Evolutionary conservation across 1,140 invertebrate species (phyloP).

Genomic region (Dinothrombium tinctorium): DNA sequence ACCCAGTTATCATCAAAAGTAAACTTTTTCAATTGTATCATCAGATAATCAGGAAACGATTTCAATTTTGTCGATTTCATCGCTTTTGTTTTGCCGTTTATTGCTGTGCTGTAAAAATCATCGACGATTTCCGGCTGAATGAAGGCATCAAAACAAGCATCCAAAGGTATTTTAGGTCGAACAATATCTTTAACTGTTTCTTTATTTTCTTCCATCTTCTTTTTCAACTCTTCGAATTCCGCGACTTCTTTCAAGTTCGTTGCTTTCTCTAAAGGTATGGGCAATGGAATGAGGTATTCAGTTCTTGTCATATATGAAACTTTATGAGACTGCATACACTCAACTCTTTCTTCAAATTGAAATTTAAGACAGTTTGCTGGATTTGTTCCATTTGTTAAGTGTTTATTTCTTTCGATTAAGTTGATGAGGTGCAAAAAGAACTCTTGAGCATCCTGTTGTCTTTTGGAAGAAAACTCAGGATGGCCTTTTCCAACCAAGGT

Average conservation of each 20-base stretch:
- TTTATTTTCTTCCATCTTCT: slow-evolving; percentile 25
- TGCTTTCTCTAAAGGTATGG: slow-evolving; percentile 54
- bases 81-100: slow-evolving; percentile 59
- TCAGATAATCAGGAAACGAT: slow-evolving; percentile 41
- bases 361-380: slow-evolving; percentile 46
- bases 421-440: slow-evolving; percentile 81
- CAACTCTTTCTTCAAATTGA: slow-evolving; percentile 67
- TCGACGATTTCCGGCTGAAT: slow-evolving; percentile 50
- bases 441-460: slow-evolving; percentile 95
- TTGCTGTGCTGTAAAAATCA: slow-evolving; percentile 68
- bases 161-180: slow-evolving; percentile 53
- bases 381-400: slow-evolving; percentile 23
- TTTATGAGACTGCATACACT: slow-evolving; percentile 45
- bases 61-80: slow-evolving; percentile 38
- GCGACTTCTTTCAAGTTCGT: slow-evolving; percentile 39
- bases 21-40: slow-evolving; percentile 84
- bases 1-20: slow-evolving; percentile 72
- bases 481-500: slow-evolving; percentile 68
- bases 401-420: slow-evolving; percentile 43
- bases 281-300: slow-evolving; percentile 57
- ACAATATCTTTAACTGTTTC: slow-evolving; percentile 39
- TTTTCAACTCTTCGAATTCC: slow-evolving; percentile 41
- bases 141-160: slow-evolving; percentile 61
- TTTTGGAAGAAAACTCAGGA: slow-evolving; percentile 74
- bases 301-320: slow-evolving; percentile 51